Conservation (phyloP, 2,113 vertebrate genomes). For the Ciconia stormi region DNA sequence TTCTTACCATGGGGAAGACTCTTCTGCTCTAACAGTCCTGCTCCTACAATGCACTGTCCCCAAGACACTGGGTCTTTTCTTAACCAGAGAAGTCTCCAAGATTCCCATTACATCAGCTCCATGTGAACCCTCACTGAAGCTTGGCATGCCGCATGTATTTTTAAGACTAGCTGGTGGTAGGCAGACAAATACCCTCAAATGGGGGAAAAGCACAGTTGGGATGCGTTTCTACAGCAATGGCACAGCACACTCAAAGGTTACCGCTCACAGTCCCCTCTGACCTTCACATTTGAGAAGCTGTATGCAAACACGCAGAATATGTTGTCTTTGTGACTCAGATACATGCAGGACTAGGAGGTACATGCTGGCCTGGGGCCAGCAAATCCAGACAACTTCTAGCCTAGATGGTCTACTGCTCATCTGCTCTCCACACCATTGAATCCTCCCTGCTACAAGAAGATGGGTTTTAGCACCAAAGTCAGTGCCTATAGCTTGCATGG, state of each 20-base stretch:
- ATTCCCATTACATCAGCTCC: neutral
- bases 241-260: neutral
- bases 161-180: neutral
- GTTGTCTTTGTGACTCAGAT: neutral
- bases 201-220: neutral
- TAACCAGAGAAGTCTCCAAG: neutral
- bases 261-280: neutral
- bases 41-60: neutral
- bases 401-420: neutral
- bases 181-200: neutral
- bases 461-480: neutral
- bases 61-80: neutral
- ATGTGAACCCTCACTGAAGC: neutral
- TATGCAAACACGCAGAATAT: neutral
- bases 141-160: neutral
- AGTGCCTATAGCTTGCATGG: fast-evolving
- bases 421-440: neutral
- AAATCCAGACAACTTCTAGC: neutral
- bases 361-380: neutral
- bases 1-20: neutral
- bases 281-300: neutral
- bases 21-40: neutral
- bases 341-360: neutral
- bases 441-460: neutral
- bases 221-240: neutral